Percentiles rank a stretch among this genome's conserved stretches.
These are phyloP conservation scores for Siniperca scherzeri DNA, from an alignment of 2,797 vertebrate species.

Conservation along the genomic window DNA sequence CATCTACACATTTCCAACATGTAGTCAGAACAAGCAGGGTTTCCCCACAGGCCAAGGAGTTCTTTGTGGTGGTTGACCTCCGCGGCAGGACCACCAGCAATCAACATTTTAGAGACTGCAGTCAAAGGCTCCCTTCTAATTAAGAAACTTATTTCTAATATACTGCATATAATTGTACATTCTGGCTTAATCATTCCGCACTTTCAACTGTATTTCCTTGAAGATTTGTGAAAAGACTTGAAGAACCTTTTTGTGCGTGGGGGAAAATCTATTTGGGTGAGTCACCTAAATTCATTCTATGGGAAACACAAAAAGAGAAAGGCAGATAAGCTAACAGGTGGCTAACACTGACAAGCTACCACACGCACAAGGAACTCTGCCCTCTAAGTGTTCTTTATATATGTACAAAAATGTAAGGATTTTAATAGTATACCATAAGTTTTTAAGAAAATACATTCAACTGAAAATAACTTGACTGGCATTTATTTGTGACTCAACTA, in stretches of 20 bases:
- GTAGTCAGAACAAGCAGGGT: slow-evolving; percentile 11
- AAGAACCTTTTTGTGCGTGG: background rate
- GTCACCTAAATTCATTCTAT: background rate
- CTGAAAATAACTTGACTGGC: background rate
- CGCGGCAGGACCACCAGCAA: background rate
- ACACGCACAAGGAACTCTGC: background rate
- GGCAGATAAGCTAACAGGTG: background rate
- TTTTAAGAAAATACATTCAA: slow-evolving; percentile 2
- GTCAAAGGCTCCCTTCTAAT: background rate
- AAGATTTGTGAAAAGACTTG: background rate
- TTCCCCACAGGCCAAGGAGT: background rate
- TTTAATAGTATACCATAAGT: background rate
- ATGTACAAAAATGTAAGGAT: background rate
- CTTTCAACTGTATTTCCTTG: background rate
- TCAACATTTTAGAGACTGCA: background rate
- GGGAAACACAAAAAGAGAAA: background rate
- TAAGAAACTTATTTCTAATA: background rate
- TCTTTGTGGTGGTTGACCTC: slow-evolving; percentile 9
- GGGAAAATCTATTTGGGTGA: background rate
- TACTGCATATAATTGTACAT: background rate
- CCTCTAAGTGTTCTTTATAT: background rate
- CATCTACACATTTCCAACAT: slow-evolving; percentile 24
- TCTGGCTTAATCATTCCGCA: background rate
- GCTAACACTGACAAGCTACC: background rate
- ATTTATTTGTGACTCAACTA: slow-evolving; percentile 1